Evolutionary conservation across 2,888 invertebrate genomes (phyloP).

Genomic region (Leptopilina syphax): DNA sequence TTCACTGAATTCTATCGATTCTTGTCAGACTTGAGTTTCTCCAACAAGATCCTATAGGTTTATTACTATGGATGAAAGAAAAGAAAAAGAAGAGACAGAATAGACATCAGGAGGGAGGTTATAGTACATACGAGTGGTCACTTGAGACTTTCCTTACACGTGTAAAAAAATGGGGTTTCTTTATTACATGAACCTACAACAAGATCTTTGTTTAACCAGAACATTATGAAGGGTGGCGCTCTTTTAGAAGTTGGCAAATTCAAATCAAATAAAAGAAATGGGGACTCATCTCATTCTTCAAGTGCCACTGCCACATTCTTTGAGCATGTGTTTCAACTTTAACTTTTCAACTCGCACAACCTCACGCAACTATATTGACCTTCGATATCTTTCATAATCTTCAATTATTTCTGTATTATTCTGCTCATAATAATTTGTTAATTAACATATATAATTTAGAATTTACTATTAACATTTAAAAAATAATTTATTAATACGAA

Average conservation of each 20-base stretch:
- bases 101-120: neutral
- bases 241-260: conserved; percentile 8
- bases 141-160: conserved; percentile 28
- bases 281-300: neutral
- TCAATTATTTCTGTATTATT: too few relatives aligned
- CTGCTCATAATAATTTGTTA: too few relatives aligned
- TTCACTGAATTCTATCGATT: conserved; percentile 36
- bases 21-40: neutral
- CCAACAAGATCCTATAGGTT: neutral
- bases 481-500: too few relatives aligned
- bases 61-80: conserved; percentile 8
- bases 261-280: neutral
- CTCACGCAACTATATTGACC: too few relatives aligned
- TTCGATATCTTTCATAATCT: too few relatives aligned
- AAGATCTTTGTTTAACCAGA: conserved; percentile 16
- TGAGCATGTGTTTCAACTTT: conserved; percentile 20
- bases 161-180: conserved; percentile 25
- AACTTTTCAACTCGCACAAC: neutral
- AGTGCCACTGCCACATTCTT: neutral
- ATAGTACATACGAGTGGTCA: conserved; percentile 3
- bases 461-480: too few relatives aligned
- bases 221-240: conserved; percentile 12
- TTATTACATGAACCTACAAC: neutral
- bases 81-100: conserved; percentile 18
- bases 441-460: too few relatives aligned